Base-by-base conservation (phyloP, 2,888 invertebrate genomes). In the Synergus japonicus region DNA sequence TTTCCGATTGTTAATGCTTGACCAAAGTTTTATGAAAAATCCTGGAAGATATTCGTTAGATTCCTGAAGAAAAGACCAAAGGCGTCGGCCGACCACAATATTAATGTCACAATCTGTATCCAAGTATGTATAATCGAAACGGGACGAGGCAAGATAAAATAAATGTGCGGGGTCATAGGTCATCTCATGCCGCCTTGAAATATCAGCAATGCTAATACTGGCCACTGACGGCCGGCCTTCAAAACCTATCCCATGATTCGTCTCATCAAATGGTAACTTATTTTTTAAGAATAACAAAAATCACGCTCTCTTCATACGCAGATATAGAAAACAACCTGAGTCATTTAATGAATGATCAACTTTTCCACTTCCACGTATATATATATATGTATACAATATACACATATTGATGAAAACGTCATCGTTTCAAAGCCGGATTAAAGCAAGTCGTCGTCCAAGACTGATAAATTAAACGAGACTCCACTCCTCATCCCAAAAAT, bases 161-260 rank as follows among this genome's bases (percentile, higher is more conserved):
- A 86, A 85, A 85, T 83, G 85, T 83, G 82, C 67, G 79, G 83
- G 89, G 87, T 88, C 88, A 85, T 67, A 87, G 89, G 87, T 86
- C 88, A 86, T 54, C n/a, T 85, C 84, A 37, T 85, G 82, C 81
- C 78, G 86, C 85, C 86, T 83, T 80, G 82, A 81, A 82, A 82
- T 84, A 89, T 90, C 90, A 88, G 88, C 88, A 89, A 87, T 90
- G 89, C 88, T 89, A 90, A 90, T 90, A 83, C 79, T 83, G 65
- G 76, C 83, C 80, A 82, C 83, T 82, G 85, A 85, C 83, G 85
- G 83, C n/a, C 83, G 85, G 84, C 83, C 83, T 86, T 83, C 82
- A 73, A 73, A 81, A 83, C 81, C 80, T 82, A 81, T 81, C 82
- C 69, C 29, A n/a, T n/a, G n/a, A 69, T 69, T 69, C 29, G 69